phyloP scores from a whole-genome alignment of 2,113 vertebrate species.

The Recurvirostra avosetta region DNA sequence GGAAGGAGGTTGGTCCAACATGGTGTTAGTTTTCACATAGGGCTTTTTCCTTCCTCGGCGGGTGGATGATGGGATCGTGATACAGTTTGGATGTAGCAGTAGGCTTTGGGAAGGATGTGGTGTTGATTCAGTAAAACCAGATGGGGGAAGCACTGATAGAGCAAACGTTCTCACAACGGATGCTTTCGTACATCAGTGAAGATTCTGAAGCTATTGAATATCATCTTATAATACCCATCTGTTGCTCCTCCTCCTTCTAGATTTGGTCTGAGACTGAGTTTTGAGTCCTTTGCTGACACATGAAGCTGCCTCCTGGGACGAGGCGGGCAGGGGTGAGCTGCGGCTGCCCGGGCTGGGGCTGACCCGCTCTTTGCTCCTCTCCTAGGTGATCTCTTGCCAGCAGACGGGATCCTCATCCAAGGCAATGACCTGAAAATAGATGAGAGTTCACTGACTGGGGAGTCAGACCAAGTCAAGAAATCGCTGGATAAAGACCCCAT shows the following conservation, averaged over 20 bases:
- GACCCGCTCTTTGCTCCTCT: not conserved
- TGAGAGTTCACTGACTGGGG: conserved; percentile 94
- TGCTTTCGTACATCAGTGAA: not conserved
- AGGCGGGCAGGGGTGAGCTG: not conserved
- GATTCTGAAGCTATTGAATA: not conserved
- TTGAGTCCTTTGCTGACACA: not conserved
- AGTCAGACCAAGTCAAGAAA: conserved; percentile 95
- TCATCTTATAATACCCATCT: not conserved
- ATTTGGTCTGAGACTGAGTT: not conserved
- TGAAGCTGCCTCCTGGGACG: not conserved
- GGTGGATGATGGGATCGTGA: not conserved
- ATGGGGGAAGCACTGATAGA: not conserved
- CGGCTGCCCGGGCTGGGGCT: not conserved
- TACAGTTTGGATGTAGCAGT: not conserved
- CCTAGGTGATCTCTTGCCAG: conserved; percentile 91
- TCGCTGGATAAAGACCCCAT: conserved; percentile 92
- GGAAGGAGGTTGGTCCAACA: not conserved
- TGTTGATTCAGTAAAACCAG: not conserved
- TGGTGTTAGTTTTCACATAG: not conserved
- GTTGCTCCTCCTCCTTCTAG: not conserved
- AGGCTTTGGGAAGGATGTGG: not conserved
- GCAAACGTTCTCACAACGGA: not conserved
- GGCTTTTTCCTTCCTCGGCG: not conserved
- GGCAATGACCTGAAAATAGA: conserved; percentile 98
- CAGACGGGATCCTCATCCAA: conserved; percentile 94